Conservation (phyloP, 2,113 vertebrate species). For the Carettochelys insculpta region DNA sequence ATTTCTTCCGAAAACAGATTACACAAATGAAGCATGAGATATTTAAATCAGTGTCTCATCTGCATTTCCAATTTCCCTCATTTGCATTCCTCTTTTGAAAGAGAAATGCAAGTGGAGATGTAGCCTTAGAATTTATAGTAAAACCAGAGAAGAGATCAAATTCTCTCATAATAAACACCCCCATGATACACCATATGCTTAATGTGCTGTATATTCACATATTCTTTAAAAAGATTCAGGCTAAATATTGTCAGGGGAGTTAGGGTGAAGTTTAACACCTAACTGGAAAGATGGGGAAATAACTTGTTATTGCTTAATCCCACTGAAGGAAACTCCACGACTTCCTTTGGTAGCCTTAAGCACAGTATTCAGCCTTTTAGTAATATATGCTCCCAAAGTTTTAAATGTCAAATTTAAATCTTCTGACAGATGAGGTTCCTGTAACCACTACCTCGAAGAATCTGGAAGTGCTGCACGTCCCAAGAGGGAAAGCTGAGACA, state of each 20-base stretch:
- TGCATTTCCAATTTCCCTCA: too few relatives aligned
- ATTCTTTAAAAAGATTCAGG: not conserved
- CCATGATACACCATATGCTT: not conserved
- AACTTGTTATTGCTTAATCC: not conserved
- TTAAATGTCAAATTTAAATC: constrained; percentile 41
- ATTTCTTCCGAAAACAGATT: too few relatives aligned
- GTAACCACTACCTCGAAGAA: constrained; percentile 22
- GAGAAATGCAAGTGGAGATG: too few relatives aligned
- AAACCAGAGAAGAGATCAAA: not conserved
- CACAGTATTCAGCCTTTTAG: not conserved
- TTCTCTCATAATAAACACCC: not conserved
- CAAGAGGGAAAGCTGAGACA: not conserved
- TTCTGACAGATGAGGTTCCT: constrained; percentile 30
- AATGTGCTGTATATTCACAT: not conserved
- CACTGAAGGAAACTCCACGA: not conserved
- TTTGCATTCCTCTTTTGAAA: too few relatives aligned
- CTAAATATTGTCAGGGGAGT: not conserved
- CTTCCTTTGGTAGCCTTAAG: not conserved
- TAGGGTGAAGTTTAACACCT: not conserved
- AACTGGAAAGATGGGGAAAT: not conserved
- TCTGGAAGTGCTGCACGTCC: not conserved
- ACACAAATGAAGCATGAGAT: too few relatives aligned
- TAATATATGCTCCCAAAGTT: not conserved
- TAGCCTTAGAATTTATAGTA: not conserved
- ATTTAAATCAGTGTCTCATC: too few relatives aligned